A percentile compares a stretch with the other conserved stretches of the same genome.
phyloP scores from a whole-genome alignment of 2,113 vertebrate genomes.

The Podarcis muralis region DNA sequence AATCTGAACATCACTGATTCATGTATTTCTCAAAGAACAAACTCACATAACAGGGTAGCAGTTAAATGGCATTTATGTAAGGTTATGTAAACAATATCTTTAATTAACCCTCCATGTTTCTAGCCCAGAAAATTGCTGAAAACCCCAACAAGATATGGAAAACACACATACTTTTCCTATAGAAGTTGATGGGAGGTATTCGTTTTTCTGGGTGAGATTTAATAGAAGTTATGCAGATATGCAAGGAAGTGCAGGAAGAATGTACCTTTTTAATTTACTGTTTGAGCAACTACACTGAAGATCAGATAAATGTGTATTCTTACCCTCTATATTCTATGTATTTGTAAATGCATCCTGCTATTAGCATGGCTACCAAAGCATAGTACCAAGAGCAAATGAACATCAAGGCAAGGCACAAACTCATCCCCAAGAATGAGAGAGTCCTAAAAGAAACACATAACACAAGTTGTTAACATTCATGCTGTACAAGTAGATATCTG shows the following conservation, averaged over 20 bases:
- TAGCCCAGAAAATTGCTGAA: background rate
- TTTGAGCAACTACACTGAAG: slow-evolving; percentile 42
- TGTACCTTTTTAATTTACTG: slow-evolving; percentile 11
- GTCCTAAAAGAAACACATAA: slow-evolving; percentile 78
- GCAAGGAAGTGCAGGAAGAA: background rate
- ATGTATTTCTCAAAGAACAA: background rate
- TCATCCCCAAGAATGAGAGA: slow-evolving; percentile 96
- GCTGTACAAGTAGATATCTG: background rate
- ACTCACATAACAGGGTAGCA: background rate
- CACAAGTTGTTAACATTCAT: slow-evolving; percentile 51
- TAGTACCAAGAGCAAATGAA: slow-evolving; percentile 98
- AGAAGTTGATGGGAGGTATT: background rate
- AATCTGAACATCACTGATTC: background rate
- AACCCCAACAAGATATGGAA: background rate
- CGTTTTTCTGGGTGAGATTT: background rate
- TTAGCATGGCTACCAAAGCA: slow-evolving; percentile 90
- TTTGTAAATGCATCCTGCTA: slow-evolving; percentile 96
- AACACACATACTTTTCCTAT: background rate
- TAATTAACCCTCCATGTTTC: background rate
- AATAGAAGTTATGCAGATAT: background rate
- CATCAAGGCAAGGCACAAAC: slow-evolving; percentile 95
- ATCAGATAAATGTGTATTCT: slow-evolving; percentile 70
- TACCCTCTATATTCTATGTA: slow-evolving; percentile 98
- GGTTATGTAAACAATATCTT: background rate
- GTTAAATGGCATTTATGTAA: background rate